These are phyloP conservation scores for Argyresthia albistria DNA, from an alignment of 2,888 invertebrate species.

Conservation along the genomic window DNA sequence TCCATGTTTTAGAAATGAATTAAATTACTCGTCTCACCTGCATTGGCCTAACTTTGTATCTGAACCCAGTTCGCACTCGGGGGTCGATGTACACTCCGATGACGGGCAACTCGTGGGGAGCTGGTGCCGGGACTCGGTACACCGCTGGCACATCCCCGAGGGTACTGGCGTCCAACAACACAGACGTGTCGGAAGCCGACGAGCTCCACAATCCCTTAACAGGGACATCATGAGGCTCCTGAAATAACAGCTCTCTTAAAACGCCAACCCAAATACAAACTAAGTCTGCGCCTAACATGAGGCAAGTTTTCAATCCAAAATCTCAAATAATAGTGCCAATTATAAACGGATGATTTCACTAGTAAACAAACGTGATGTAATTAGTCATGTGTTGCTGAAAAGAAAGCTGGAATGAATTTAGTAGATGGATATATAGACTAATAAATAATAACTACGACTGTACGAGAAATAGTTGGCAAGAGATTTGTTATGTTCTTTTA, in stretches of 20 bases:
- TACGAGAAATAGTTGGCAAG: not conserved
- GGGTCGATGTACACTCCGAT: slow-evolving; percentile 82
- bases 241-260: slow-evolving; percentile 10
- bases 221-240: slow-evolving; percentile 42
- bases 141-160: slow-evolving; percentile 78
- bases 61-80: slow-evolving; percentile 80
- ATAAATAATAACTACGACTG: not conserved
- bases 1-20: slow-evolving; percentile 18
- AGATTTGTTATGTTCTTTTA: not conserved
- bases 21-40: slow-evolving; percentile 63
- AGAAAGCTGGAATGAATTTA: not conserved
- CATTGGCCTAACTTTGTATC: slow-evolving; percentile 79
- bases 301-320: too few species aligned
- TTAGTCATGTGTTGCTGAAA: not conserved
- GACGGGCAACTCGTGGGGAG: slow-evolving; percentile 77
- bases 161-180: slow-evolving; percentile 69
- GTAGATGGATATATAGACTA: not conserved
- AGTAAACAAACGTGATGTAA: not conserved
- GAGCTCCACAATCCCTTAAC: slow-evolving; percentile 41
- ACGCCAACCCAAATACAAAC: too few species aligned
- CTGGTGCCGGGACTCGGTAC: slow-evolving; percentile 74
- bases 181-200: slow-evolving; percentile 37
- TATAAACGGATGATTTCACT: too few species aligned
- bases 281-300: too few species aligned
- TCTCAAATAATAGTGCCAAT: too few species aligned